A percentile compares a stretch with the other conserved stretches of the same genome.
These are phyloP conservation scores for Oegoconia quadripuncta DNA, from an alignment of 2,888 invertebrate genomes.

Conservation along the genomic window DNA sequence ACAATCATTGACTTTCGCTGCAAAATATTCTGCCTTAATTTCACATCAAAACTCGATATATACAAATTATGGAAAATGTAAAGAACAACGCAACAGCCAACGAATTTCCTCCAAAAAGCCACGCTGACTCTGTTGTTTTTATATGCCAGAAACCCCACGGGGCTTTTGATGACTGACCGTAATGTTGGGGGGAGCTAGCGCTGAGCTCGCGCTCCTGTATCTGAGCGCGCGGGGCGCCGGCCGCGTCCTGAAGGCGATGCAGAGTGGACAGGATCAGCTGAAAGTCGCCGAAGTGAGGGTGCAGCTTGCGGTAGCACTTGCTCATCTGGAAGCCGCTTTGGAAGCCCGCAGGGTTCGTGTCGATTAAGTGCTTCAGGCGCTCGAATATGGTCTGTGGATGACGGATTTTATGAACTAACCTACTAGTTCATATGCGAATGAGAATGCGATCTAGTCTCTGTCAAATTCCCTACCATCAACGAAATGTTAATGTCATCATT, in stretches of 20 bases:
- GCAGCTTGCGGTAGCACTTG: conserved; percentile 35
- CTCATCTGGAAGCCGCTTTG: conserved; percentile 33
- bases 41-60: no score
- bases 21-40: no score
- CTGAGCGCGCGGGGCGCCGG: conserved; percentile 30
- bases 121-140: no score
- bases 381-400: conserved; percentile 38
- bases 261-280: conserved; percentile 43
- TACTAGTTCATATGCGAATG: not conserved
- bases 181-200: not conserved
- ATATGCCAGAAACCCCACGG: not conserved
- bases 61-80: no score
- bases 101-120: not conserved
- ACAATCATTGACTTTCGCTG: no score
- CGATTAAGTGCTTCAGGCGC: conserved; percentile 34
- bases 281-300: conserved; percentile 59
- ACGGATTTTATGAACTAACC: not conserved
- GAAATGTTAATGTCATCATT: no score
- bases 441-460: no score
- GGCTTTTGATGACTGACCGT: conserved; percentile 20
- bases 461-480: no score
- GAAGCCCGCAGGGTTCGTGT: conserved; percentile 5
- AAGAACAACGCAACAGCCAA: no score
- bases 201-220: conserved; percentile 36
- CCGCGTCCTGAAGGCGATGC: conserved; percentile 40